These are phyloP conservation scores for Macaria liturata DNA, from an alignment of 2,888 invertebrate genomes.

Conservation along the genomic window DNA sequence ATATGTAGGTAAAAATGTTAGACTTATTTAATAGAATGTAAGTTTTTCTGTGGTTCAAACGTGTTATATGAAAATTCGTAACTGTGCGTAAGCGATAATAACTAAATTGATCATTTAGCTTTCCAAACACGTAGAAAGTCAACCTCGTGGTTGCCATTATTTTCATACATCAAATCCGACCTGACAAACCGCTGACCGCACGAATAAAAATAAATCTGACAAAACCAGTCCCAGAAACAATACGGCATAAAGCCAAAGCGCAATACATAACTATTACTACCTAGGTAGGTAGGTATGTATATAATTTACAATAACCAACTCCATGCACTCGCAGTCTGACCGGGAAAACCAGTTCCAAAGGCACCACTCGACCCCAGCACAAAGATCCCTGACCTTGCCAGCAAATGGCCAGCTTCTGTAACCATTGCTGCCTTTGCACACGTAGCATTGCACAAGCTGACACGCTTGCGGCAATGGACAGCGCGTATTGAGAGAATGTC, in stretches of 20 bases:
- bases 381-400: constrained; percentile 39
- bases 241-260: constrained; percentile 43
- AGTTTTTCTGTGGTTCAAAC: too few species aligned
- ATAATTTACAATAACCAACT: constrained; percentile 44
- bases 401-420: constrained; percentile 20
- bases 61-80: too few species aligned
- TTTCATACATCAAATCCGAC: constrained; percentile 15
- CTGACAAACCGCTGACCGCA: constrained; percentile 23
- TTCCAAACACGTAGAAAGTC: constrained; percentile 29
- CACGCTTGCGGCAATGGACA: constrained; percentile 37
- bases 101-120: constrained; percentile 22
- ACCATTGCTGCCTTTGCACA: constrained; percentile 33
- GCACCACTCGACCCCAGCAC: constrained; percentile 32
- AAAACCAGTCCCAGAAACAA: constrained; percentile 45
- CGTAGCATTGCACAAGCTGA: constrained; percentile 25
- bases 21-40: too few species aligned
- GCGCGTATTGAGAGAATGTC: constrained; percentile 14
- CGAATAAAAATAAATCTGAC: constrained; percentile 30
- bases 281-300: constrained; percentile 5
- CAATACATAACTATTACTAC: constrained; percentile 45
- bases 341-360: constrained; percentile 54
- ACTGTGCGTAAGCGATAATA: constrained; percentile 2
- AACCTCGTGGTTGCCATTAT: constrained; percentile 27
- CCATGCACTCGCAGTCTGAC: constrained; percentile 43
- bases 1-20: too few species aligned